Base-by-base conservation (phyloP, 1,140 invertebrate genomes). In the Lepidurus couesii region DNA sequence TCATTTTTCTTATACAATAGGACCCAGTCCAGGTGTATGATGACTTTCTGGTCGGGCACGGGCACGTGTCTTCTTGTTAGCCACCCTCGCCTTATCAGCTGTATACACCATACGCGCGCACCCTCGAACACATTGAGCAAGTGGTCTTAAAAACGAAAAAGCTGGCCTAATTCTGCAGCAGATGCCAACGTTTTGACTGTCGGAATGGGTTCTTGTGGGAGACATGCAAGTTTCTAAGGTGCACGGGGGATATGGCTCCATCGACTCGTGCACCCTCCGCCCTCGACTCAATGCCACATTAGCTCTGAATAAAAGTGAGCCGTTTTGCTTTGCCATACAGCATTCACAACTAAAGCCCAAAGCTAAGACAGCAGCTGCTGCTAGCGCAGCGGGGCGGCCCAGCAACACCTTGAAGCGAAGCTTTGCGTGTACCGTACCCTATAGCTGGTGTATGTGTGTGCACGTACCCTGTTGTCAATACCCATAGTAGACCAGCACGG, bases 281-380 rank as follows among this genome's bases (percentile, higher is more conserved):
- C 53, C 53, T 21, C 53, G 53, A 65, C 53, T 65, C 53, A 65
- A 65, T 65, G 53, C 53, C 53, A 21, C 53, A 65, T 65, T 65
- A 65, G n/a, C 53, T 65, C 53, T 65, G 53, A 65, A 65, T 21
- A 65, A 21, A 65, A 65, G 53, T 65, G 53, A 21, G 53, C 53
- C 53, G 53, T 65, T 65, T 34, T 4, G 47, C 47, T 65, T 65
- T 3, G 47, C 9, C 53, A 4, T 65, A 65, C n/a, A 7, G 53
- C 1, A 65, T 65, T 65, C 53, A 65, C 21, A 21, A 13, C 10
- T 11, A 1, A 21, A 65, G 53, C 53, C 10, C 10, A 10, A 21
- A 65, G 47, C 47, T 65, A 65, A 65, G 53, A 65, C 53, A 65
- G 53, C 53, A 65, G 53, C 53, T 21, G 53, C 53, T 65, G 53